Evolutionary conservation across 2,113 vertebrate genomes (phyloP).

Genomic region (Rhynchopsitta pachyrhyncha): DNA sequence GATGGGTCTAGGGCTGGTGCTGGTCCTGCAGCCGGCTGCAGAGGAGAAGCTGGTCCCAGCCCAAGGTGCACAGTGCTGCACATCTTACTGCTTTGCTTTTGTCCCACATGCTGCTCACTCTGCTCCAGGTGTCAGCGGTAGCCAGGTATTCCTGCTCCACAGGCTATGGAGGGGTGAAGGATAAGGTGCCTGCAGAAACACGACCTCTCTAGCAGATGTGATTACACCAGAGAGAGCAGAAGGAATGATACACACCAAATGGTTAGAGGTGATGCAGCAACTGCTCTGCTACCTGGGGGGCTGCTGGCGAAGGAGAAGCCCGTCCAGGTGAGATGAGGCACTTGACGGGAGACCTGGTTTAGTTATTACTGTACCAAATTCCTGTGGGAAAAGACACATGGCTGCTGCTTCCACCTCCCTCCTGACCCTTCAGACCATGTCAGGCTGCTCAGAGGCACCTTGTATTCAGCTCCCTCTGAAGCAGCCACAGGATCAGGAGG

Average conservation of each 20-base stretch:
- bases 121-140: neutral
- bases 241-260: no score
- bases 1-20: no score
- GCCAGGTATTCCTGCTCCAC: neutral
- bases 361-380: no score
- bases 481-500: rapidly evolving
- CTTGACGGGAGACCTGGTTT: neutral
- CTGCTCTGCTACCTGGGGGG: neutral
- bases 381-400: neutral
- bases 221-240: no score
- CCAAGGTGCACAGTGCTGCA: neutral
- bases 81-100: neutral
- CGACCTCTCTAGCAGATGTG: neutral
- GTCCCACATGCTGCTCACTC: neutral
- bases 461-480: neutral
- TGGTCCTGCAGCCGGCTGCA: neutral
- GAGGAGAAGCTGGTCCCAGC: no score
- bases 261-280: neutral
- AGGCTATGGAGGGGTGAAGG: neutral
- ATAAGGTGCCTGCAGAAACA: neutral
- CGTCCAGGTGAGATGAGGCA: neutral
- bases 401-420: neutral
- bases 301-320: neutral
- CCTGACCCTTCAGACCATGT: neutral
- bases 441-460: neutral